phyloP scores from a whole-genome alignment of 1,140 invertebrate species.

The Cephus cinctus region DNA sequence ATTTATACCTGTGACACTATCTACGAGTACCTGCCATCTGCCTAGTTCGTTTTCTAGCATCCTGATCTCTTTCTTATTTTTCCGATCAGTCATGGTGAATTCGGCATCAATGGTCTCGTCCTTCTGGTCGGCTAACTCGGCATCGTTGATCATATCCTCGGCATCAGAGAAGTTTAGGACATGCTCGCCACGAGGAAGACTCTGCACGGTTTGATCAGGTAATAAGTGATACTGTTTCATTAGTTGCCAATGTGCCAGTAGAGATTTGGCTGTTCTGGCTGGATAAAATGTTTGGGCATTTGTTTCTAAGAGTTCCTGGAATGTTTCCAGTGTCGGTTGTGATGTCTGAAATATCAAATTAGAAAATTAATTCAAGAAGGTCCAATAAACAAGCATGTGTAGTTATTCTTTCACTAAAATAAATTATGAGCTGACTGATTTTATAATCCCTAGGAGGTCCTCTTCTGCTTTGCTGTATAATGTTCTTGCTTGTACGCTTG shows the following conservation, averaged over 20 bases:
- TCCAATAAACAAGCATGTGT: slow-evolving; percentile 18
- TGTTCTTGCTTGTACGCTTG: slow-evolving; percentile 83
- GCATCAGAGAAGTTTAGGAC: slow-evolving; percentile 88
- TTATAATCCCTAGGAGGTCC: slow-evolving; percentile 76
- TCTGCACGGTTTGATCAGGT: slow-evolving; percentile 81
- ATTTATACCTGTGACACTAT: slow-evolving; percentile 79
- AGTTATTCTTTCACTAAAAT: slow-evolving; percentile 7
- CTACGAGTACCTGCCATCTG: slow-evolving; percentile 92
- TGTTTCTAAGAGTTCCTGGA: slow-evolving; percentile 84
- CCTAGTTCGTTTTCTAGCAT: slow-evolving; percentile 85
- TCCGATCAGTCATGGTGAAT: slow-evolving; percentile 67
- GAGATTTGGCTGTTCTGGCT: slow-evolving; percentile 79
- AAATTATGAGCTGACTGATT: slow-evolving; percentile 66
- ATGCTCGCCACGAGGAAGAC: slow-evolving; percentile 65
- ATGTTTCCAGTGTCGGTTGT: slow-evolving; percentile 73
- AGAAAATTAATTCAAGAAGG: slow-evolving; percentile 27
- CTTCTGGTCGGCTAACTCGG: slow-evolving; percentile 74
- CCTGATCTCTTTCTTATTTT: slow-evolving; percentile 80
- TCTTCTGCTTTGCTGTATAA: slow-evolving; percentile 90
- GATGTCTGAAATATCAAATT: slow-evolving; percentile 50
- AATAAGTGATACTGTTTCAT: slow-evolving; percentile 93
- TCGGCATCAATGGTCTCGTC: slow-evolving; percentile 75
- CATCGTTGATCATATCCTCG: slow-evolving; percentile 85
- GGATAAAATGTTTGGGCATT: slow-evolving; percentile 85
- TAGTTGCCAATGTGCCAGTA: slow-evolving; percentile 88